A percentile compares a stretch with the other conserved stretches of the same genome.
phyloP scores from a whole-genome alignment of 2,797 vertebrate species.

The Cyprinodon diabolis region DNA sequence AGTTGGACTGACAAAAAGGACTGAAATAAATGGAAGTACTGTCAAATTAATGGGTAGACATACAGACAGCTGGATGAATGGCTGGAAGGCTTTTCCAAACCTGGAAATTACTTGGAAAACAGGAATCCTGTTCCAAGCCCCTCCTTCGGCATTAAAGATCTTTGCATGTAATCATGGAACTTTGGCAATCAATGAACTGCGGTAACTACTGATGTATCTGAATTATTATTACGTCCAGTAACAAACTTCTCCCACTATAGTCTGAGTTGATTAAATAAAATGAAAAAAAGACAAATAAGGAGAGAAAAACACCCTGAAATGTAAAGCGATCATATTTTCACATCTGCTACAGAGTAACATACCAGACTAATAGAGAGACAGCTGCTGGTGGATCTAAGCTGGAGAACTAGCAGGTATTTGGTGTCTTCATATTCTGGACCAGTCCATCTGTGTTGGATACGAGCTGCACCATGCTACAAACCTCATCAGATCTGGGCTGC shows the following conservation, averaged over 20 bases:
- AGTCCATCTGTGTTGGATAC: neutral
- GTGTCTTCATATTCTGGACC: neutral
- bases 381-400: neutral
- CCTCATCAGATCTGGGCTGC: constrained; percentile 35
- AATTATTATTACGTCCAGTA: neutral
- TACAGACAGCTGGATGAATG: neutral
- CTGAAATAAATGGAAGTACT: no score
- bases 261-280: neutral
- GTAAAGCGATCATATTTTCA: neutral
- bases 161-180: neutral
- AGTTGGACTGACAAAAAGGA: no score
- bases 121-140: neutral
- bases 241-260: neutral
- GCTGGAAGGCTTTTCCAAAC: no score
- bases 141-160: neutral
- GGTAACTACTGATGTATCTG: neutral
- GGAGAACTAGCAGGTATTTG: no score
- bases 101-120: neutral
- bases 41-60: neutral
- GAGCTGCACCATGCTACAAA: constrained; percentile 12
- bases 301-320: neutral
- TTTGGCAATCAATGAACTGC: neutral
- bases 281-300: neutral
- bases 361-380: neutral
- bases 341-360: neutral